Evolutionary conservation across 2,113 vertebrate genomes (phyloP).

Genomic region (Dasyurus viverrinus): DNA sequence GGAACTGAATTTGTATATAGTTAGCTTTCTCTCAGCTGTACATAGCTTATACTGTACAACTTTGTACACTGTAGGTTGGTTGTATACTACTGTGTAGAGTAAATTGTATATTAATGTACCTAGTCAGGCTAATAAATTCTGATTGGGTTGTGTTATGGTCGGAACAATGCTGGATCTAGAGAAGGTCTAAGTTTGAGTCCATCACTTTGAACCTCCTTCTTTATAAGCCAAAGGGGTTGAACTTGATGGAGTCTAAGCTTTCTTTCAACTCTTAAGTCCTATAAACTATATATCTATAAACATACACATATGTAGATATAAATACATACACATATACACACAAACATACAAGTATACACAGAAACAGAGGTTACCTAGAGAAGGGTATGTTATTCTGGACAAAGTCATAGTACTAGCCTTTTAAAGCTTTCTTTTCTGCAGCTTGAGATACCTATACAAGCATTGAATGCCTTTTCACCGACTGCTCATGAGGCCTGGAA

Average conservation of each 20-base stretch:
- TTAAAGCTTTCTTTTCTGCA: background rate
- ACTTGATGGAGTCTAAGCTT: background rate
- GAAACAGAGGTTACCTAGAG: background rate
- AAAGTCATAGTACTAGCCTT: background rate
- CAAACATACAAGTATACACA: background rate
- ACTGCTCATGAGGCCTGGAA: background rate
- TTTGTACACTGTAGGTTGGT: background rate
- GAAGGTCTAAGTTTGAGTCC: background rate
- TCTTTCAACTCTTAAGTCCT: background rate
- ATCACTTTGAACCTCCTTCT: background rate
- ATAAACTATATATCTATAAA: background rate
- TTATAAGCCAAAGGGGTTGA: background rate
- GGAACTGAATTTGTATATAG: background rate
- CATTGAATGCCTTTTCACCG: background rate
- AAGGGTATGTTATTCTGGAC: background rate
- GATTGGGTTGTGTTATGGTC: background rate
- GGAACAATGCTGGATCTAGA: background rate
- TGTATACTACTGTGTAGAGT: background rate
- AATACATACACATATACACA: fast-evolving
- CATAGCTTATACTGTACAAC: background rate
- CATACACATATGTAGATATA: background rate
- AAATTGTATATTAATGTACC: background rate
- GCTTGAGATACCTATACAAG: background rate
- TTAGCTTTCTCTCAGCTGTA: background rate
- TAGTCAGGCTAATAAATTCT: background rate